phyloP scores from a whole-genome alignment of 2,797 vertebrate genomes.

The Macropus fuliginosus region DNA sequence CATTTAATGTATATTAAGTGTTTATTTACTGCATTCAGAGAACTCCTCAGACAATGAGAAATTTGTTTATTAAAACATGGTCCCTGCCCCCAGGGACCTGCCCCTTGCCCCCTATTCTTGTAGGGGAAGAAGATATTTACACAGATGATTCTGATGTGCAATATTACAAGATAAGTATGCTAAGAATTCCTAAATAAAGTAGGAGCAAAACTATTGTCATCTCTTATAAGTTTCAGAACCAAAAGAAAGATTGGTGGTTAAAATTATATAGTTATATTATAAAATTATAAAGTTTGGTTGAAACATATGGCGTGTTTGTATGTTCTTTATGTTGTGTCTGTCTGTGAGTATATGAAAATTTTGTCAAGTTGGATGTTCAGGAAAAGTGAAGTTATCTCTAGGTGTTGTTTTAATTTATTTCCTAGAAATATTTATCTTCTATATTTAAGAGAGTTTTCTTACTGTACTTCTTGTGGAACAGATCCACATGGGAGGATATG shows the following conservation, averaged over 20 bases:
- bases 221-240: not conserved
- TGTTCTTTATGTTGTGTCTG: not conserved
- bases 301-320: not conserved
- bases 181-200: not conserved
- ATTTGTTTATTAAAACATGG: not conserved
- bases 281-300: not conserved
- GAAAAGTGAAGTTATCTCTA: constrained; percentile 4
- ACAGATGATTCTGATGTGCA: not conserved
- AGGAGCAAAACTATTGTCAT: not conserved
- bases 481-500: not conserved
- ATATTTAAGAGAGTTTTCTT: constrained; percentile 29
- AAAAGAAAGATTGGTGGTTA: not conserved
- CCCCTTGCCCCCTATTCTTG: not conserved
- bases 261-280: not conserved
- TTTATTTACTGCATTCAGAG: not conserved
- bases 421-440: constrained; percentile 24
- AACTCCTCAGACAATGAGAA: not conserved
- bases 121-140: not conserved
- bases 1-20: not conserved
- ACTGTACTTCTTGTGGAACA: not conserved
- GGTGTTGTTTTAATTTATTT: constrained; percentile 22
- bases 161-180: not conserved
- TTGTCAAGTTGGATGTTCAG: constrained; percentile 9
- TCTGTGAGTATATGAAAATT: not conserved
- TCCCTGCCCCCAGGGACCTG: not conserved